Evolutionary conservation across 2,113 vertebrate species (phyloP).

Genomic region (Varanus komodoensis): DNA sequence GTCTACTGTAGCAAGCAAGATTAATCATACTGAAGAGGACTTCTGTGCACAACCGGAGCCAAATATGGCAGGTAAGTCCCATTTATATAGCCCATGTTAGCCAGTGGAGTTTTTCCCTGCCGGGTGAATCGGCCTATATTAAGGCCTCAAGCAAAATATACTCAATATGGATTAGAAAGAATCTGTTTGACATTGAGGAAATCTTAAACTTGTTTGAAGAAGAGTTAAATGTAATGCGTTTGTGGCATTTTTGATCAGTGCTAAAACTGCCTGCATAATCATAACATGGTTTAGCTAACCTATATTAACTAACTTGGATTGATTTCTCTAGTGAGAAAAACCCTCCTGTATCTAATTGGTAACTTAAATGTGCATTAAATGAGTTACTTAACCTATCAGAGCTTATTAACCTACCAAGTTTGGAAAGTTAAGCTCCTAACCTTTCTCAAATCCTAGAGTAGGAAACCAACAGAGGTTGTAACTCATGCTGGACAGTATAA

Average conservation of each 20-base stretch:
- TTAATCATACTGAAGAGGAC: conserved; percentile 14
- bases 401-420: conserved; percentile 5
- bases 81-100: not conserved
- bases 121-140: conserved; percentile 4
- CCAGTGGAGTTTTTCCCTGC: not conserved
- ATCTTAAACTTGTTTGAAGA: conserved; percentile 23
- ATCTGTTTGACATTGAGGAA: not conserved
- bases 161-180: conserved; percentile 20
- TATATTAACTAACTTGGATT: not conserved
- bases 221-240: conserved; percentile 11
- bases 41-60: not conserved
- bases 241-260: conserved; percentile 1
- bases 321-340: not conserved
- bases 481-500: not conserved
- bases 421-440: not conserved
- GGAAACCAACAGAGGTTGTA: not conserved
- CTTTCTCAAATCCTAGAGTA: not conserved
- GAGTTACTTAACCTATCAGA: conserved; percentile 1
- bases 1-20: conserved; percentile 15
- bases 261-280: not conserved
- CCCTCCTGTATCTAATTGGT: conserved; percentile 6
- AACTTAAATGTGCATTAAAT: conserved; percentile 8
- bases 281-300: conserved; percentile 15
- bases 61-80: not conserved
- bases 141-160: conserved; percentile 9